These are phyloP conservation scores for Drosophila subpulchrella DNA, from an alignment of 1,140 invertebrate genomes.

Conservation along the genomic window DNA sequence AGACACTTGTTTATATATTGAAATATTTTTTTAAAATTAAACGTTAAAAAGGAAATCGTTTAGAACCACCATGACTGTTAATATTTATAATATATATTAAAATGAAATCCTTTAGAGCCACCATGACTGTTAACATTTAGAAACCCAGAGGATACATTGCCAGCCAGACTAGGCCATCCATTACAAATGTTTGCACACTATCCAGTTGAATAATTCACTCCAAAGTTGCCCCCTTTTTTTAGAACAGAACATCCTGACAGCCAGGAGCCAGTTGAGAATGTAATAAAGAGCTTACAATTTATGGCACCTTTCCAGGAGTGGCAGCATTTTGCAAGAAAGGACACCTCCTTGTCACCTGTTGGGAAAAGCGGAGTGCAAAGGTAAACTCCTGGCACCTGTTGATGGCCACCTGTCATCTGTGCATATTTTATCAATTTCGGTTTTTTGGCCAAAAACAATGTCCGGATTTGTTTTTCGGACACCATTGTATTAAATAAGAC, in stretches of 20 bases:
- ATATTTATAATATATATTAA: too few relatives aligned
- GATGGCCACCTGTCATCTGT: conserved; percentile 44
- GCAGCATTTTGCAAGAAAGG: background rate
- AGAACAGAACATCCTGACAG: conserved; percentile 18
- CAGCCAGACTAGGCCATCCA: conserved; percentile 21
- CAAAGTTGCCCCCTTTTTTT: conserved; percentile 33
- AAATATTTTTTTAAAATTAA: background rate
- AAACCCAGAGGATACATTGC: background rate
- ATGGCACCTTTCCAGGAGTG: conserved; percentile 37
- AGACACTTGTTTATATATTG: too few relatives aligned
- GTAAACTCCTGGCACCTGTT: conserved; percentile 46
- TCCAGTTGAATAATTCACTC: conserved; percentile 59
- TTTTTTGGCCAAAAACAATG: conserved; percentile 25
- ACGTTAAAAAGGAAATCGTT: background rate
- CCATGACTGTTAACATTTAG: background rate
- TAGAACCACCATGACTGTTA: background rate
- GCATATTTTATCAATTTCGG: conserved; percentile 40
- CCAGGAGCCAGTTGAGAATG: conserved; percentile 45
- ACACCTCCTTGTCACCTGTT: conserved; percentile 15
- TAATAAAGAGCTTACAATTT: conserved; percentile 60
- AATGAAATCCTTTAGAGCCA: background rate
- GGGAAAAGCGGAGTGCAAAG: conserved; percentile 10
- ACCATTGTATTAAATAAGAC: conserved; percentile 8
- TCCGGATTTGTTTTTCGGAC: conserved; percentile 13
- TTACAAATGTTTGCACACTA: conserved; percentile 43